Percentiles rank a stretch among this genome's conserved stretches.
These are phyloP conservation scores for Sinocyclocheilus grahami DNA, from an alignment of 2,113 vertebrate genomes.

Conservation along the genomic window DNA sequence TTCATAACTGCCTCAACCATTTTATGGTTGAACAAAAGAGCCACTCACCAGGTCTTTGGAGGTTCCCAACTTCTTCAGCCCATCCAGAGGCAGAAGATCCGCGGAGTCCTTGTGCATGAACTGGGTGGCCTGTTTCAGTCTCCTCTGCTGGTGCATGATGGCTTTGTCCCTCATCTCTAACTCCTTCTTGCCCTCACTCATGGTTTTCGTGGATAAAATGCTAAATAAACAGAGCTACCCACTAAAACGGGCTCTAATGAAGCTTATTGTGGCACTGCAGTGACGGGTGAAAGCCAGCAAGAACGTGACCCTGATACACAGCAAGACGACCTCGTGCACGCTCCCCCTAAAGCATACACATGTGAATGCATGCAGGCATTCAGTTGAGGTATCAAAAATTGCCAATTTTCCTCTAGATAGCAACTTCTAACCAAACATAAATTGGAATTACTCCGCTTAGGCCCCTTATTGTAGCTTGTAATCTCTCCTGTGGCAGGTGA, in stretches of 20 bases:
- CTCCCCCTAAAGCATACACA: constrained; percentile 29
- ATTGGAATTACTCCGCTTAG: constrained; percentile 5
- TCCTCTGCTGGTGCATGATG: constrained; percentile 88
- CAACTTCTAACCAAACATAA: background rate
- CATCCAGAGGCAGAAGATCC: constrained; percentile 93
- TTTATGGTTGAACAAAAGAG: background rate
- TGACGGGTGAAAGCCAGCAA: background rate
- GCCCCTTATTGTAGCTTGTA: background rate
- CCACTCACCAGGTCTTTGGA: constrained; percentile 93
- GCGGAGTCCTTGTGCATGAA: constrained; percentile 97
- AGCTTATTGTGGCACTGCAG: background rate
- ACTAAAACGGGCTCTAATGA: background rate
- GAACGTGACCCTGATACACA: constrained; percentile 36
- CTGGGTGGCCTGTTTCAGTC: constrained; percentile 92
- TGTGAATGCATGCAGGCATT: background rate
- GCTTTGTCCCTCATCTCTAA: constrained; percentile 84
- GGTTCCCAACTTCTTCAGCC: constrained; percentile 90
- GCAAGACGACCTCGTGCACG: background rate
- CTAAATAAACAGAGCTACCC: background rate
- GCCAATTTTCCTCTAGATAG: background rate
- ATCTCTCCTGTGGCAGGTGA: constrained; percentile 34
- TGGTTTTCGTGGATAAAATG: constrained; percentile 48
- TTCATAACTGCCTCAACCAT: background rate
- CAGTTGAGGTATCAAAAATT: background rate
- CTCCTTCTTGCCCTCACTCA: constrained; percentile 76